phyloP scores from a whole-genome alignment of 2,888 invertebrate genomes.

The Parapristionchus giblindavisi region DNA sequence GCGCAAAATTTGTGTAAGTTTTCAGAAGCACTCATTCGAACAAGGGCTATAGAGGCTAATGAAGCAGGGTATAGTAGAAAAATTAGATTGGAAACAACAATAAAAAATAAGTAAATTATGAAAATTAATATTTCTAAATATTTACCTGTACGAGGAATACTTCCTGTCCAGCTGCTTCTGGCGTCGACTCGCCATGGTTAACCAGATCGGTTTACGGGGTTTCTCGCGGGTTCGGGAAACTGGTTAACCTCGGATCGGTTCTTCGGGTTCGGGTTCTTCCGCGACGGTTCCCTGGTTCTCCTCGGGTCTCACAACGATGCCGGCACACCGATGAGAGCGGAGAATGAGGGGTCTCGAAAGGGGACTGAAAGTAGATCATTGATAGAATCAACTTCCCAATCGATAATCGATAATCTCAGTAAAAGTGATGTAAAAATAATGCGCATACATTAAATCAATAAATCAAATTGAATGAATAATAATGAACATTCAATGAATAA shows the following conservation, averaged over 20 bases:
- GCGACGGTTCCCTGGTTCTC: constrained; percentile 8
- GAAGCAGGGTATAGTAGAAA: neutral
- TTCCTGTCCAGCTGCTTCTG: constrained; percentile 65
- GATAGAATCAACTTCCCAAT: no score
- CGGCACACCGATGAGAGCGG: constrained; percentile 26
- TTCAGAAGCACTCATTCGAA: no score
- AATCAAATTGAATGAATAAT: no score
- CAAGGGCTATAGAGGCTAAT: no score
- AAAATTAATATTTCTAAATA: constrained; percentile 12
- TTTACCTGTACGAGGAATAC: constrained; percentile 59
- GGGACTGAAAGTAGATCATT: neutral
- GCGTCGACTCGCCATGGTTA: constrained; percentile 59
- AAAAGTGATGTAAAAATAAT: no score
- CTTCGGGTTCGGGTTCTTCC: neutral
- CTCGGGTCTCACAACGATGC: constrained; percentile 1
- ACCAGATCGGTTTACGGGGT: no score
- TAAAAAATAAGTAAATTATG: neutral
- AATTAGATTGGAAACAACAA: neutral
- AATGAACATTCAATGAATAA: no score
- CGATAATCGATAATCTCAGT: no score
- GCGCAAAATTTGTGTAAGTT: no score
- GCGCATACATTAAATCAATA: no score
- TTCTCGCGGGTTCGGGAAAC: no score
- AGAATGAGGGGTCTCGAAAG: constrained; percentile 7
- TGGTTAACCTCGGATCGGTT: constrained; percentile 11